Evolutionary conservation across 2,113 vertebrate species (phyloP), one percentile per base, ranked within the genome.

Genomic region (Ifrita kowaldi): DNA sequence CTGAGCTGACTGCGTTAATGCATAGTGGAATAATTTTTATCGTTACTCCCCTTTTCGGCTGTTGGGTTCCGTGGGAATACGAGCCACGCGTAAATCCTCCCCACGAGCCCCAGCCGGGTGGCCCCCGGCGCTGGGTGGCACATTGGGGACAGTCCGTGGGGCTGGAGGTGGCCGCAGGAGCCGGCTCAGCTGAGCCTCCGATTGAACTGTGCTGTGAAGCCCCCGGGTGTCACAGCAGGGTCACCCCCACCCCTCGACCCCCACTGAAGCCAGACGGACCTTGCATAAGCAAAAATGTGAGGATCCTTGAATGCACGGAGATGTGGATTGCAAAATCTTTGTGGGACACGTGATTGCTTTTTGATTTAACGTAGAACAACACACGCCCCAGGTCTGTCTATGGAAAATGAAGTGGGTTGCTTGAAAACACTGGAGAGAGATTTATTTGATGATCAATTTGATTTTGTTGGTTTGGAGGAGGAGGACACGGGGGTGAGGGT

Each of bases 21-120:
- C 52, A 0, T 0, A 5, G 30, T 0, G n/a, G 19, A 17, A 19
- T 46, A 0, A 7, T 64, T 79, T 41, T 6, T 13, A 10, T 13
- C 37, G 56, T 28, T 3, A 1, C 11, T 24, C 52, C 84, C 23
- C 37, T 35, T 19, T 33, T 3, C 3, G 23, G 52, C 56, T 22
- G 26, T 0, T 5, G 28, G 21, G 32, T 4, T 62, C 49, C 42
- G 7, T 2, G 76, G 46, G 59, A 55, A 64, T 27, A 8, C 0
- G 44, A 32, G 9, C 18, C 59, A 13, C 19, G 3, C 6, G 20
- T 8, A 12, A 65, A 20, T 10, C 3, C 15, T 3, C 39, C 44
- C 55, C 56, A 1, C 4, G 15, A 41, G 49, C 56, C 77, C 16
- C 53, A 6, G 41, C 10, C 7, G 53, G 57, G 90, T 62, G 46